Evolutionary conservation across 2,888 invertebrate genomes (phyloP).

Genomic region (Cabera pusaria): DNA sequence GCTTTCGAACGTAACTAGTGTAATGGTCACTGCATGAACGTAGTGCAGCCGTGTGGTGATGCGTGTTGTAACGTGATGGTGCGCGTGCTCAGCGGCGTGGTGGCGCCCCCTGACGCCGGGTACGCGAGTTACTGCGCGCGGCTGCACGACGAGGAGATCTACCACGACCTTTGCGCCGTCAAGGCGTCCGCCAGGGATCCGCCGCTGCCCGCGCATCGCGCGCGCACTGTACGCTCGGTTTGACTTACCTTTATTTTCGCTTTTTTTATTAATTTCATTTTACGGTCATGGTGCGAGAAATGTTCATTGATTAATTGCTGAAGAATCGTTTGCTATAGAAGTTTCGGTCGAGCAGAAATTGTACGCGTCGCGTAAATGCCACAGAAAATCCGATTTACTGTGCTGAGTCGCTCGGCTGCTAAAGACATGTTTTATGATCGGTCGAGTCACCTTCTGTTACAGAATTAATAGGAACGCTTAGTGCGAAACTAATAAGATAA

Average conservation of each 20-base stretch:
- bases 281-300: slow-evolving; percentile 34
- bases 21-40: too few species aligned
- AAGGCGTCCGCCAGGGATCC: slow-evolving; percentile 80
- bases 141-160: slow-evolving; percentile 94
- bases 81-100: slow-evolving; percentile 58
- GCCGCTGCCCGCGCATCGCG: slow-evolving; percentile 71
- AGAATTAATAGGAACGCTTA: too few species aligned
- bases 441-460: too few species aligned
- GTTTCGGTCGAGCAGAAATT: too few species aligned
- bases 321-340: too few species aligned
- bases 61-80: slow-evolving; percentile 25
- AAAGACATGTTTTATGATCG: too few species aligned
- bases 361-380: too few species aligned
- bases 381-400: too few species aligned
- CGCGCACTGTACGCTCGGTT: slow-evolving; percentile 76
- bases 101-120: slow-evolving; percentile 75
- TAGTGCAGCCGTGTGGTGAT: slow-evolving; percentile 8
- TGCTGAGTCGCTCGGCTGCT: too few species aligned
- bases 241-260: slow-evolving; percentile 38
- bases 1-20: too few species aligned
- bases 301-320: too few species aligned
- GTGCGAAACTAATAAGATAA: too few species aligned
- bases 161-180: slow-evolving; percentile 95
- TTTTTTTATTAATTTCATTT: slow-evolving; percentile 15
- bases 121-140: slow-evolving; percentile 88